These are phyloP conservation scores for Pimephales promelas DNA, from an alignment of 2,113 vertebrate genomes.

Conservation along the genomic window DNA sequence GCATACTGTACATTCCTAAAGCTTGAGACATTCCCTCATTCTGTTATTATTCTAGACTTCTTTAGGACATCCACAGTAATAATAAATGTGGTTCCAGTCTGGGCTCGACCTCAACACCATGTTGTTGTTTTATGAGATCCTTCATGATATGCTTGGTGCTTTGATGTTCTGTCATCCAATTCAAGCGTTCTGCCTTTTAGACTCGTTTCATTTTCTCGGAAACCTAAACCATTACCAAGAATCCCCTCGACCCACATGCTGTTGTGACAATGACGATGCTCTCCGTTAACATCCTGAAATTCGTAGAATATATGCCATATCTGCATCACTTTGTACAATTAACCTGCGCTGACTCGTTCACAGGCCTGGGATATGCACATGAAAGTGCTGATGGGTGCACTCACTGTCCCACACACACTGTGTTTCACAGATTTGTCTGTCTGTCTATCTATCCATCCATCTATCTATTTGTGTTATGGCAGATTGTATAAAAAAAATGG, in stretches of 20 bases:
- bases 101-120: not conserved
- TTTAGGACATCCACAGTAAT: not conserved
- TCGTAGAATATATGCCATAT: not conserved
- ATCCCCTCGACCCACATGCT: not conserved
- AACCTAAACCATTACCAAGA: slow-evolving; percentile 7
- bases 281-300: not conserved
- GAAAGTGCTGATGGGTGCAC: not conserved
- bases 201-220: slow-evolving; percentile 7
- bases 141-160: not conserved
- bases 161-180: not conserved
- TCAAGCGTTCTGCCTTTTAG: too few species aligned
- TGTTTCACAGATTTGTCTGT: not conserved
- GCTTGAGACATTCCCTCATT: not conserved
- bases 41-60: not conserved
- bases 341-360: not conserved
- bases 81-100: not conserved
- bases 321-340: not conserved
- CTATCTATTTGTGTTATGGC: not conserved
- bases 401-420: not conserved
- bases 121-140: not conserved
- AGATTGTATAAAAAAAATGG: too few species aligned
- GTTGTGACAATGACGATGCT: not conserved
- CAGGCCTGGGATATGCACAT: not conserved
- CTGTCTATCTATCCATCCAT: not conserved
- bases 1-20: slow-evolving; percentile 14